Conservation (phyloP, 2,888 invertebrate genomes). For the Leptarthrus brevirostris region DNA sequence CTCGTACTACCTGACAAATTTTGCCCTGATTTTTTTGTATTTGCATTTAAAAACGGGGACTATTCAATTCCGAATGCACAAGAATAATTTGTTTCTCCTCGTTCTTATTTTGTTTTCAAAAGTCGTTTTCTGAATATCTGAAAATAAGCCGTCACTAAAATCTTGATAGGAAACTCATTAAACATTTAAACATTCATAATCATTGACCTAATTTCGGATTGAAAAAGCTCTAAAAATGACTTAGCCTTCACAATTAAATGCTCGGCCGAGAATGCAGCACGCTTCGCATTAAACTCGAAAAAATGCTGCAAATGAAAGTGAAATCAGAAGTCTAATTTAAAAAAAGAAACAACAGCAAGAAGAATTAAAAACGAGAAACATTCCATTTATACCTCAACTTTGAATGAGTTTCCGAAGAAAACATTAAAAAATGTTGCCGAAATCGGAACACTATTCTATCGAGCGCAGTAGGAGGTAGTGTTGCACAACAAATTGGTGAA, state of each 20-base stretch:
- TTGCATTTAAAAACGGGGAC: neutral
- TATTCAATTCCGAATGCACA: neutral
- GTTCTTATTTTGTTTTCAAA: neutral
- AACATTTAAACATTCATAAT: constrained; percentile 42
- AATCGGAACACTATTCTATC: neutral
- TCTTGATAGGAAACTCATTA: constrained; percentile 43
- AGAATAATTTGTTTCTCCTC: neutral
- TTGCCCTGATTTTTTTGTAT: neutral
- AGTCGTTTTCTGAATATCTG: neutral
- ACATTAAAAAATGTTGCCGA: constrained; percentile 17
- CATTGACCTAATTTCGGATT: constrained; percentile 36
- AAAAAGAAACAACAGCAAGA: neutral
- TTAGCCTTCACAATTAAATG: constrained; percentile 25
- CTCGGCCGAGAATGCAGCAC: constrained; percentile 17
- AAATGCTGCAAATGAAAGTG: constrained; percentile 31
- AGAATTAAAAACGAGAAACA: neutral
- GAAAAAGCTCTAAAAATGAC: constrained; percentile 35
- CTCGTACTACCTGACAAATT: neutral
- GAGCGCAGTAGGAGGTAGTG: neutral
- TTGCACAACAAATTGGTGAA: neutral
- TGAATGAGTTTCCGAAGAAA: neutral
- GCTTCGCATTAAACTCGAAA: neutral
- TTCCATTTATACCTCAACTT: neutral
- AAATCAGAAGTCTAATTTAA: constrained; percentile 15
- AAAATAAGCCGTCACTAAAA: constrained; percentile 18